Evolutionary conservation across 2,797 vertebrate species (phyloP), one percentile per base, ranked within the genome.

Genomic region (Gallirallus australis): DNA sequence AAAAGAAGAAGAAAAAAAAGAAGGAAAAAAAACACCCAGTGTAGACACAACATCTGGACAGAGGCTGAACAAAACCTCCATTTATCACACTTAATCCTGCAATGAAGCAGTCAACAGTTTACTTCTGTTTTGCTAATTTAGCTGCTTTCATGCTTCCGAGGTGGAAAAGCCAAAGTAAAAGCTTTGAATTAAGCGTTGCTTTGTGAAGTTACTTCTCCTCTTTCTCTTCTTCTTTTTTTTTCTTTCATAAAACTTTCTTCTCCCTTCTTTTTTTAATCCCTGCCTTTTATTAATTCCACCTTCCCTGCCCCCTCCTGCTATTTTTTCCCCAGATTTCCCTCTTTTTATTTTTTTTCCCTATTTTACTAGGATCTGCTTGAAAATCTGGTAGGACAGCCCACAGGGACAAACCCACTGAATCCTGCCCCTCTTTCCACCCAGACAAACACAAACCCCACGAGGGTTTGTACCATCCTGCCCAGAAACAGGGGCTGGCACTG

Each of bases 11-110:
- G 97, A 97, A 98, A 97, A 98, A 98, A 98, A 98, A 97, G 98
- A 39, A 8, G 9, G 17, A 82, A 82, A 80, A 88, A 90, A 91
- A 82, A 97, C 98, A 98, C 98, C 99, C 98, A 93, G 96, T 16
- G 98, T 99, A 99, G 99, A 99, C 99, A 99, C 99, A 99, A 99
- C 99, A 99, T 99, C 99, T 99, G 99, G 99, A 99, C 98, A 98
- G 98, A 98, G 98, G 98, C 98, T 98, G 99, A 99, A 99, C 99
- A 99, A 99, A 99, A 99, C 98, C 98, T 97, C 99, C 98, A 99
- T 99, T 99, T 99, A 99, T 99, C 98, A 99, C 98, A 98, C 98
- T 99, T 99, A 99, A 98, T 98, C 98, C 98, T 97, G 97, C 98
- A 99, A 99, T 99, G 98, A 99, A 98, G 98, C 98, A 98, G 98